These are phyloP conservation scores for Bombus pascuorum DNA, from an alignment of 1,140 invertebrate genomes.

Conservation along the genomic window DNA sequence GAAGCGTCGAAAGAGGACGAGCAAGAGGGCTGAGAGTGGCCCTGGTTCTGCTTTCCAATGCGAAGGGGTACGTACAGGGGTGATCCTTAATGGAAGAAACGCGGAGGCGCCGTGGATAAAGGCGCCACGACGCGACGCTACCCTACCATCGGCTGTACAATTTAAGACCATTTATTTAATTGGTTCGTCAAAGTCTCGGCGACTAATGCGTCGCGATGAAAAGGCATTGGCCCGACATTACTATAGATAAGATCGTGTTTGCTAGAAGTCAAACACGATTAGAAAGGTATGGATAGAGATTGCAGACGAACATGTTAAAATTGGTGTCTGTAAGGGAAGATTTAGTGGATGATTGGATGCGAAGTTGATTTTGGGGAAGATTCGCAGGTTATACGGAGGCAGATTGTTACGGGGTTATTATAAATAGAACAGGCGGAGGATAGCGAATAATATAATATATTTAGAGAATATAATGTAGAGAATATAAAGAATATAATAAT, in stretches of 20 bases:
- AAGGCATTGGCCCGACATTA: slow-evolving; percentile 29
- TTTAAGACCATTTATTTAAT: slow-evolving; percentile 73
- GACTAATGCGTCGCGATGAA: slow-evolving; percentile 62
- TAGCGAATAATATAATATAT: background rate
- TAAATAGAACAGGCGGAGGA: no score
- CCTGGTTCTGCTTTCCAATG: slow-evolving; percentile 42
- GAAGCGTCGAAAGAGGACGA: slow-evolving; percentile 34
- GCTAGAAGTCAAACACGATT: no score
- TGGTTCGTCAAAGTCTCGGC: slow-evolving; percentile 66
- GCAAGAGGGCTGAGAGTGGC: slow-evolving; percentile 62
- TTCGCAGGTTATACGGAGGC: background rate
- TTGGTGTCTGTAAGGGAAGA: background rate
- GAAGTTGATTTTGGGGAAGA: background rate
- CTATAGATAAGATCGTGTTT: background rate
- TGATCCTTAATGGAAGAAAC: slow-evolving; percentile 70
- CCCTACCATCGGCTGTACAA: slow-evolving; percentile 53
- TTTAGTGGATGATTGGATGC: background rate
- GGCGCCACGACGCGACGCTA: slow-evolving; percentile 20
- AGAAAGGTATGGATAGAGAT: background rate
- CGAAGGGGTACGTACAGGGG: background rate
- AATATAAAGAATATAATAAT: no score
- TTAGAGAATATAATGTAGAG: no score
- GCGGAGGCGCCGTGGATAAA: slow-evolving; percentile 47
- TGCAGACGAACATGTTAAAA: background rate
- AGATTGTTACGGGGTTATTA: no score